phyloP scores from a whole-genome alignment of 2,113 vertebrate species.

The human region GRCh38 chrY:17808501-17809000 shows the following conservation, averaged over 20 bases:
- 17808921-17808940: no score
- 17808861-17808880: neutral
- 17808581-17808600: neutral
- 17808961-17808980: neutral
- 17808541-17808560: neutral
- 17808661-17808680: neutral
- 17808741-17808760: neutral
- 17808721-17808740: neutral
- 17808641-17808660: neutral
- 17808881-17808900: neutral
- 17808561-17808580: neutral
- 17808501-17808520: neutral
- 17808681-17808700: neutral
- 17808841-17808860: neutral
- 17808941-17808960: neutral
- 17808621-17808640: neutral
- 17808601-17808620: neutral
- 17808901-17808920: accelerated
- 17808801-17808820: neutral
- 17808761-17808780: neutral
- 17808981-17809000: neutral
- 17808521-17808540: neutral
- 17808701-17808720: neutral
- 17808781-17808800: neutral
- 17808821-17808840: neutral